Evolutionary conservation across 2,797 vertebrate species (phyloP).

Genomic region (Sebastiscus albofasciatus): DNA sequence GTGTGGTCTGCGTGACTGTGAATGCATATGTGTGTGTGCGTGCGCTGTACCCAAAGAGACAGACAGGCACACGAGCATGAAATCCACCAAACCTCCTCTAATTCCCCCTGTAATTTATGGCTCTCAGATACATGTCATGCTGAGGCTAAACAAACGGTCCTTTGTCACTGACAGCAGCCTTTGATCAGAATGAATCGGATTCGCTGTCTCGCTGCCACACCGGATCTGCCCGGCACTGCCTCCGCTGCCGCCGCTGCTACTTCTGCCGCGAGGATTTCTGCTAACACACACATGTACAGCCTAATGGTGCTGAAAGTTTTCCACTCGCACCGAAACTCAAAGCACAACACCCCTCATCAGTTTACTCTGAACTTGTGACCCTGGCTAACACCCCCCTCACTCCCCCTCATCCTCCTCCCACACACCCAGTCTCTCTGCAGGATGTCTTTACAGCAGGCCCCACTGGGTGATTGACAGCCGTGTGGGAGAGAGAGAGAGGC

Average conservation of each 20-base stretch:
- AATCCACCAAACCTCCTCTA: conserved; percentile 78
- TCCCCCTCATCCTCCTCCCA: not conserved
- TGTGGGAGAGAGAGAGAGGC: conserved; percentile 35
- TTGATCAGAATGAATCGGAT: conserved; percentile 79
- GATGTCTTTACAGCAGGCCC: conserved; percentile 60
- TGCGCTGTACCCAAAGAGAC: conserved; percentile 41
- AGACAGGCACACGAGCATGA: conserved; percentile 77
- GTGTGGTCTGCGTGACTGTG: conserved; percentile 54
- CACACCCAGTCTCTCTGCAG: conserved; percentile 37
- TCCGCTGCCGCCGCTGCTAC: conserved; percentile 16
- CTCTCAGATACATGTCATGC: conserved; percentile 78
- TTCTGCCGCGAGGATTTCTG: conserved; percentile 16
- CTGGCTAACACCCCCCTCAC: conserved; percentile 18
- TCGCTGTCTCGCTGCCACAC: conserved; percentile 65
- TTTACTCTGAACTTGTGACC: conserved; percentile 80
- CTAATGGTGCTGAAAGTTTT: conserved; percentile 51
- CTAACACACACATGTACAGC: conserved; percentile 7
- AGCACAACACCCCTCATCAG: conserved; percentile 59
- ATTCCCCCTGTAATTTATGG: conserved; percentile 79
- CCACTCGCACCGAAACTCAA: conserved; percentile 52
- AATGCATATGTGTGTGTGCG: conserved; percentile 23
- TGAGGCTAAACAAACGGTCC: conserved; percentile 78
- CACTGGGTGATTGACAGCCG: conserved; percentile 68
- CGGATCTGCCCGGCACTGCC: conserved; percentile 55
- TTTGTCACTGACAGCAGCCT: conserved; percentile 79